These are phyloP conservation scores for Protodeltote pygarga DNA, from an alignment of 2,888 invertebrate genomes.

Conservation along the genomic window DNA sequence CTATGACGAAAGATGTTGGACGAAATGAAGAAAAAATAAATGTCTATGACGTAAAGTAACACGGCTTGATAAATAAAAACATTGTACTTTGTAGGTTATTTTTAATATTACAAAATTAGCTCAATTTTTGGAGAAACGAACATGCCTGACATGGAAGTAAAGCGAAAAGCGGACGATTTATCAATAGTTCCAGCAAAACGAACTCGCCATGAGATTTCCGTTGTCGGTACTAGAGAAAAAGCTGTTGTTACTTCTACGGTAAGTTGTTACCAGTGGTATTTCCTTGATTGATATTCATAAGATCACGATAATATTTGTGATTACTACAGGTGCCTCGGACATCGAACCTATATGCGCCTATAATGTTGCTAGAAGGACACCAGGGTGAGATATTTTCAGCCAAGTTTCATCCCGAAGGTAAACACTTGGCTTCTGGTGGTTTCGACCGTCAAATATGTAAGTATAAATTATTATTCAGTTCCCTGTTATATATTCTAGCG, in stretches of 20 bases:
- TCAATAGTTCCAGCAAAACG: conserved; percentile 89
- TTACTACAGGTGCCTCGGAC: conserved; percentile 90
- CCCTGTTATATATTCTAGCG: too few relatives aligned
- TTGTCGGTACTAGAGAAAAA: conserved; percentile 90
- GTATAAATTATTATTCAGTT: conserved; percentile 60
- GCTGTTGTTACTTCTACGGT: conserved; percentile 91
- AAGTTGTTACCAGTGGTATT: conserved; percentile 59
- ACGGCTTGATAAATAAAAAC: too few relatives aligned
- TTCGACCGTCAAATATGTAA: conserved; percentile 98
- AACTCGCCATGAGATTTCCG: conserved; percentile 90
- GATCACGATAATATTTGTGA: neutral
- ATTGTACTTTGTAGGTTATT: conserved; percentile 42
- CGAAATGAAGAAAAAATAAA: neutral
- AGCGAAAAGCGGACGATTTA: conserved; percentile 89
- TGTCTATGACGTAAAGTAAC: neutral
- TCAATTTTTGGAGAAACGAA: conserved; percentile 24
- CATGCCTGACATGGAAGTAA: conserved; percentile 85
- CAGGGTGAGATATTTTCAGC: conserved; percentile 97
- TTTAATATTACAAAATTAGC: neutral
- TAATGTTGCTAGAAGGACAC: conserved; percentile 98
- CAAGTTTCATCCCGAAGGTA: conserved; percentile 98
- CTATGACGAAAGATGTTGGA: neutral
- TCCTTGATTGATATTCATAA: neutral
- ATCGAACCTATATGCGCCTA: conserved; percentile 95
- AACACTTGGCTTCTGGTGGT: conserved; percentile 97